phyloP scores from a whole-genome alignment of 2,797 vertebrate genomes.

The Pseudomugil tenellus region DNA sequence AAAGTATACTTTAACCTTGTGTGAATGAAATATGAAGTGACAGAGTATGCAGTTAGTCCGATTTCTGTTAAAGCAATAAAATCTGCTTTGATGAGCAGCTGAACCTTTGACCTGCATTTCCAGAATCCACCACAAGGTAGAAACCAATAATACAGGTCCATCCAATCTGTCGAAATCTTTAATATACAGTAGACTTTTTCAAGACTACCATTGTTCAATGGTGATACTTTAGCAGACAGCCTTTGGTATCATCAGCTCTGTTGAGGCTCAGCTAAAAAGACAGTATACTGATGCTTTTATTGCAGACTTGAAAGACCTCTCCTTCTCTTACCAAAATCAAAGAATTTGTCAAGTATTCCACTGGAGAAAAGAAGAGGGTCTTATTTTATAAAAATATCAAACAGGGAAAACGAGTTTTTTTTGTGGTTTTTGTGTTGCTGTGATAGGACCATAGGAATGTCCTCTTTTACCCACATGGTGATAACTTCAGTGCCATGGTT shows the following conservation, averaged over 20 bases:
- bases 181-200: neutral
- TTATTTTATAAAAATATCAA: no score
- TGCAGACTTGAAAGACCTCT: neutral
- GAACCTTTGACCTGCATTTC: slow-evolving; percentile 21
- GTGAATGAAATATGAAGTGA: slow-evolving; percentile 52
- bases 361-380: no score
- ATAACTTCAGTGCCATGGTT: no score
- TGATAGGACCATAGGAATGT: no score
- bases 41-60: slow-evolving; percentile 23
- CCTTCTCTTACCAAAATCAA: neutral
- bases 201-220: neutral
- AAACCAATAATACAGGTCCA: neutral
- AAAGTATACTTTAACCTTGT: slow-evolving; percentile 30
- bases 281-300: neutral
- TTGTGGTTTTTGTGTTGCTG: no score
- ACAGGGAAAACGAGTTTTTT: no score
- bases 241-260: neutral
- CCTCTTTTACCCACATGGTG: no score
- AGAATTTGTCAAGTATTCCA: no score
- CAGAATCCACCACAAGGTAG: no score
- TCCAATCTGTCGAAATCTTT: neutral
- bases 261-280: neutral
- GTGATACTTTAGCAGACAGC: neutral
- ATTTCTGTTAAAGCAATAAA: slow-evolving; percentile 30
- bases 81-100: neutral